A percentile compares a stretch with the other conserved stretches of the same genome.
Evolutionary conservation across 2,888 invertebrate genomes (phyloP).

Genomic region (Scelioninae gen. 1): DNA sequence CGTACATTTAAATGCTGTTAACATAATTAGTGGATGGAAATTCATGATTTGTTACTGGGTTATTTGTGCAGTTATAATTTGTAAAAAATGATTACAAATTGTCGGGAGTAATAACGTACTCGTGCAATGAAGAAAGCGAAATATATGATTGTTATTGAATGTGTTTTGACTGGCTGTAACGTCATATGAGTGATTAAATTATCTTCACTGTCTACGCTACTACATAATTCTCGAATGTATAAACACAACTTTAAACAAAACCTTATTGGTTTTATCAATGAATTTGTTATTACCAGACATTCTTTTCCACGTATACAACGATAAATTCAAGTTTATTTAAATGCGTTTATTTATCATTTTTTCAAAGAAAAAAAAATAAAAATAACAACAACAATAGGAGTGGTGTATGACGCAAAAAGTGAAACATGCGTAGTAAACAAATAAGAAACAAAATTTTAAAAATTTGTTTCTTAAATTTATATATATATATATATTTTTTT

Average conservation of each 20-base stretch:
- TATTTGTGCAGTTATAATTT: background rate
- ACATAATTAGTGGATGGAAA: too few relatives aligned
- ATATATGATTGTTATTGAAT: conserved; percentile 35
- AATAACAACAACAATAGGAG: too few relatives aligned
- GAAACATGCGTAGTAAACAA: too few relatives aligned
- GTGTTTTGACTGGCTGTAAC: conserved; percentile 48
- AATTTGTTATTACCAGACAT: conserved; percentile 27
- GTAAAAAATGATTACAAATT: background rate
- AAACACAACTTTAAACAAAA: conserved; percentile 43
- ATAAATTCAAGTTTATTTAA: too few relatives aligned
- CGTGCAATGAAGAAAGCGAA: conserved; percentile 1
- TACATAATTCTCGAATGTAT: conserved; percentile 22
- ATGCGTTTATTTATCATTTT: too few relatives aligned
- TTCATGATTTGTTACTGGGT: background rate
- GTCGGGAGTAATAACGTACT: conserved; percentile 1
- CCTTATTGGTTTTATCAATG: conserved; percentile 25
- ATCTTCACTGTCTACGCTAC: conserved; percentile 40
- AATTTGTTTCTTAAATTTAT: too few relatives aligned
- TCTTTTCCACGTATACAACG: background rate
- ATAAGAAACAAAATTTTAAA: too few relatives aligned
- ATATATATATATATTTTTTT: too few relatives aligned
- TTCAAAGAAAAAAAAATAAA: too few relatives aligned
- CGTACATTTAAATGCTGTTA: too few relatives aligned
- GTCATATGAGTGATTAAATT: conserved; percentile 54
- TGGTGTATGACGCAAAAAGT: too few relatives aligned